Base-by-base conservation (phyloP, 2,797 vertebrate genomes). In the Gymnoscopelus braueri region DNA sequence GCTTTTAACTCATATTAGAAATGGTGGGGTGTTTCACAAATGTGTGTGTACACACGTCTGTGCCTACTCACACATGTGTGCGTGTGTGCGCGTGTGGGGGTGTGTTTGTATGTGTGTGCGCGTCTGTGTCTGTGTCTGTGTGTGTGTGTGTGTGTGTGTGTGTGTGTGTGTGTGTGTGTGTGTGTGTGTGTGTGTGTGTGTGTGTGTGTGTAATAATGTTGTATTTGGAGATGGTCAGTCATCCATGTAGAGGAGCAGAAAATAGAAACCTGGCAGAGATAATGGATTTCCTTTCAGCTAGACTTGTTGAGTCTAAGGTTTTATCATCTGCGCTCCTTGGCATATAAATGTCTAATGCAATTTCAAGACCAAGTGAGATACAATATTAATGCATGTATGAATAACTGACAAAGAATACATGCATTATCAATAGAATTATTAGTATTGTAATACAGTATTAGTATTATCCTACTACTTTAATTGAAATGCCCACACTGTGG, bases 1-100 rank as follows among this genome's bases (percentile, higher is more conserved):
- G 86, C 87, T 90, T 91, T 90, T 82, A 90, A 87, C 88, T 87
- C 79, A 82, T 76, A 80, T 81, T 80, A 76, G 54, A 87, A 85
- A 88, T 84, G 82, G 79, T 55, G 74, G 63, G 48, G 60, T 78
- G 66, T 81, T 86, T 63, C 69, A 48, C 61, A 70, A 77, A 65
- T 19, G 19, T 1, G 19, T 19, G 19, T 19, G 19, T 19, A 19
- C 19, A 19, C 19, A 19, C 1, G 19, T 19, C 19, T 19, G 19
- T 19, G 63, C 75, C 78, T 78, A 61, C 19, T 58, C 72, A 75
- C 62, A 64, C 78, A 74, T 87, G 77, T 69, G 81, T 66, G 65
- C 50, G 9, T 71, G 62, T 79, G 65, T 83, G 67, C 75, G 50
- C 77, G 63, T 55, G 13, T 49, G n/a, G n/a, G n/a, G n/a, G 48